Base-by-base conservation (phyloP, 1,140 invertebrate species). In the Luehdorfia chinensis region DNA sequence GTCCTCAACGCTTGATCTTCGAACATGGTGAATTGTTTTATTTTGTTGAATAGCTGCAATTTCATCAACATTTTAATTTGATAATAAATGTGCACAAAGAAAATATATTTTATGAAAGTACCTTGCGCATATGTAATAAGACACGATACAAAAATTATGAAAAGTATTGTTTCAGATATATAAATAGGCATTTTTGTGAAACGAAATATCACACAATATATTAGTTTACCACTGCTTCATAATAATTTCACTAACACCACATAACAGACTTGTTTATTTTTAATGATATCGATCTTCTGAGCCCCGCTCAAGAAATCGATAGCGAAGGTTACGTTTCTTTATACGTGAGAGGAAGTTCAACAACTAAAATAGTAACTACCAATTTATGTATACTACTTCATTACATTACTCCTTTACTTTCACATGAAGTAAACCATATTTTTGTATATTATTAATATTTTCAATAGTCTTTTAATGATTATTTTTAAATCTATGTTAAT, bases 31-130 rank as follows among this genome's bases (percentile, higher is more conserved):
- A 25, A 36, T 34, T 13, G 66, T 73, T 57, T 66, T 84, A 34
- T 84, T 80, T 67, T 71, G 71, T 41, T 68, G 72, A 16, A 58
- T 66, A 32, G 66, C 79, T 84, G 54, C 55, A 68, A 66, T 15
- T 15, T 32, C 19, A 37, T 18, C 16, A 45, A 44, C 47, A 47
- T 46, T n/a, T n/a, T n/a, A 32, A 25, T 33, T 28, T 25, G 5
- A 16, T 27, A 52, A 6, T 8, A 47, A 37, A 28, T 11, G 2
- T 28, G 9, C 37, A 13, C 2, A 41, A n/a, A 25, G 28, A 8
- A 23, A 28, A 13, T 32, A 45, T 27, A 34, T 6, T 1, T 8
- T 8, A 23, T 23, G 1, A 34, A 32, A 19, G 43, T 50, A 65
- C 62, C 62, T 36, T 55, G 43, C 18, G 50, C 37, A 46, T 55